A percentile compares a stretch with the other conserved stretches of the same genome.
These are phyloP conservation scores for Pollicipes pollicipes DNA, from an alignment of 1,140 invertebrate species.

Conservation along the genomic window DNA sequence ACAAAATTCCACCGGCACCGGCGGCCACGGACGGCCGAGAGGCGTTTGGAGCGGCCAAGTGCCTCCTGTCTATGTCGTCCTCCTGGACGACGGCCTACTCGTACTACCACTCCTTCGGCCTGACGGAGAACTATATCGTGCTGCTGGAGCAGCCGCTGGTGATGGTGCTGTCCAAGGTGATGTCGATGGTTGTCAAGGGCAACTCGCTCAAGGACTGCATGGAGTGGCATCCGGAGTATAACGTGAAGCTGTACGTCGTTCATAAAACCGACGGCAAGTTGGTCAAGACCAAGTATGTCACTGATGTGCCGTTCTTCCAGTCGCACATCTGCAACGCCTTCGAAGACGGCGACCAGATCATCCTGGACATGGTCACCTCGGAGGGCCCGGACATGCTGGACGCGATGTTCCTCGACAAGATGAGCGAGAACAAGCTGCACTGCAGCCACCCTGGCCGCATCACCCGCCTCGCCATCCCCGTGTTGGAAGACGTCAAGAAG, in stretches of 20 bases:
- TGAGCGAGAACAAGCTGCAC: slow-evolving; percentile 21
- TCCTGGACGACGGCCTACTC: slow-evolving; percentile 26
- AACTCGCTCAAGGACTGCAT: slow-evolving; percentile 29
- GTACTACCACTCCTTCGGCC: slow-evolving; percentile 33
- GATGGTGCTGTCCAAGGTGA: slow-evolving; percentile 28
- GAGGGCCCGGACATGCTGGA: slow-evolving; percentile 27
- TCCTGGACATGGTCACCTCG: slow-evolving; percentile 28
- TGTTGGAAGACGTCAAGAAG: no score
- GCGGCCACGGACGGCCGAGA: no score
- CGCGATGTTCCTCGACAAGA: slow-evolving; percentile 24
- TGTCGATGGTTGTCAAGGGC: slow-evolving; percentile 28
- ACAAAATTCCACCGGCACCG: slow-evolving; percentile 18
- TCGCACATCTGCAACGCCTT: slow-evolving; percentile 38
- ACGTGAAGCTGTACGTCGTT: slow-evolving; percentile 29
- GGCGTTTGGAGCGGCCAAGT: slow-evolving; percentile 9
- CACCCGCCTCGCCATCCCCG: slow-evolving; percentile 23
- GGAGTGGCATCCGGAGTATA: slow-evolving; percentile 29
- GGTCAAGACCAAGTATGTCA: slow-evolving; percentile 25
- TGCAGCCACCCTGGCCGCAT: slow-evolving; percentile 18
- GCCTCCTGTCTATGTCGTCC: slow-evolving; percentile 23
- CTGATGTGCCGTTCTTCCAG: slow-evolving; percentile 30
- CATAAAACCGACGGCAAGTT: slow-evolving; percentile 28
- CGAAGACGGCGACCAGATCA: slow-evolving; percentile 31
- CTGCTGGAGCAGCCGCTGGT: slow-evolving; percentile 32
- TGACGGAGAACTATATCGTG: slow-evolving; percentile 31